These are phyloP conservation scores for Conus ventricosus DNA, from an alignment of 1,140 invertebrate genomes.

Conservation along the genomic window DNA sequence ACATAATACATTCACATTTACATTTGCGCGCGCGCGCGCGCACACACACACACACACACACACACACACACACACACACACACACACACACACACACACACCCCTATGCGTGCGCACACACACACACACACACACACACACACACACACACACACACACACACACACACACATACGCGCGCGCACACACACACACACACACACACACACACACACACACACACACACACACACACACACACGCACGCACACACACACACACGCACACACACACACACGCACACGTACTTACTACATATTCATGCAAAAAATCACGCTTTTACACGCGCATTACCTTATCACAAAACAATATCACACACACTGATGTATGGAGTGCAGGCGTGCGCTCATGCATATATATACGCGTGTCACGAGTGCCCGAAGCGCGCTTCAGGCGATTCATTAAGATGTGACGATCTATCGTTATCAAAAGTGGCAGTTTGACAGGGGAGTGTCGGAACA, in stretches of 20 bases:
- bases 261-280: constrained; percentile 38
- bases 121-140: too few species aligned
- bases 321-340: background rate
- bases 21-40: too few species aligned
- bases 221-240: constrained; percentile 29
- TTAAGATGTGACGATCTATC: too few species aligned
- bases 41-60: too few species aligned
- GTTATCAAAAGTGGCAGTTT: too few species aligned
- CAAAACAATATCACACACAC: too few species aligned
- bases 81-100: too few species aligned
- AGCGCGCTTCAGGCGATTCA: too few species aligned
- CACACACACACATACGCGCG: constrained; percentile 2
- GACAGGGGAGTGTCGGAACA: too few species aligned
- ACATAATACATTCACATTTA: too few species aligned
- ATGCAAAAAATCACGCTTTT: constrained; percentile 4
- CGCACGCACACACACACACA: constrained; percentile 28
- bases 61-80: too few species aligned
- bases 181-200: background rate
- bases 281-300: constrained; percentile 25
- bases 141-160: constrained; percentile 1
- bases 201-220: constrained; percentile 41
- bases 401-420: background rate
- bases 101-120: too few species aligned
- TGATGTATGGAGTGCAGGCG: background rate
- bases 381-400: background rate